Evolutionary conservation across 2,797 vertebrate genomes (phyloP), one percentile per base, ranked within the genome.

Genomic region (Heliangelus exortis): DNA sequence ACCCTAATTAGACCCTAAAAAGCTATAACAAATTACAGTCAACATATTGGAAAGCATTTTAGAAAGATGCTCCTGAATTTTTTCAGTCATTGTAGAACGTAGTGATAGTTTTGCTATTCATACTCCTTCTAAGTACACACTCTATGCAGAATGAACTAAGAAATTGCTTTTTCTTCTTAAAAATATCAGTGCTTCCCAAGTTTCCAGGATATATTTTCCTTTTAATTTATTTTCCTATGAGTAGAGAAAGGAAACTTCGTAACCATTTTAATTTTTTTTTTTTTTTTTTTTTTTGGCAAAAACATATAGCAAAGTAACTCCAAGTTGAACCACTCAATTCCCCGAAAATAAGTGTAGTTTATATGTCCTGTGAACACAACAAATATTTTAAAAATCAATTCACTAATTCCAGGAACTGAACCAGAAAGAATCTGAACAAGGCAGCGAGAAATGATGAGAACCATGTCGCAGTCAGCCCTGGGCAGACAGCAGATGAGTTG

Each of bases 251-350:
- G 10, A 10, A 81, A 12, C 7, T 76, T 31, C 47, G 53, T 0
- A 7, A 21, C 1, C 9, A 55, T 41, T 92, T 89, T 20, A 63
- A 82, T 15, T 41, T 41, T 41, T 79, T 59, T 26, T 36, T 67
- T 57, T 93, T 87, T 83, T 80, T 45, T n/a, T n/a, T n/a, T n/a
- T n/a, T n/a, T n/a, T n/a, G n/a, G 25, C 33, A 65, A 87, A 83
- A 66, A 7, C 1, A 0, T 74, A 39, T 0, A 0, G 10, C 21
- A 84, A 19, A 77, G 3, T 84, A 65, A 73, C 75, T 58, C 3
- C 68, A 69, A 92, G 78, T 6, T 62, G 34, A 71, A 51, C 15
- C 10, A 51, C 10, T 6, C 8, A 7, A 53, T 10, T 72, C 8
- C 23, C 9, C 28, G 68, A 61, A 89, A 78, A 78, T 69, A 67